Evolutionary conservation across 2,797 vertebrate species (phyloP).

Genomic region (Craterocephalus amniculus): DNA sequence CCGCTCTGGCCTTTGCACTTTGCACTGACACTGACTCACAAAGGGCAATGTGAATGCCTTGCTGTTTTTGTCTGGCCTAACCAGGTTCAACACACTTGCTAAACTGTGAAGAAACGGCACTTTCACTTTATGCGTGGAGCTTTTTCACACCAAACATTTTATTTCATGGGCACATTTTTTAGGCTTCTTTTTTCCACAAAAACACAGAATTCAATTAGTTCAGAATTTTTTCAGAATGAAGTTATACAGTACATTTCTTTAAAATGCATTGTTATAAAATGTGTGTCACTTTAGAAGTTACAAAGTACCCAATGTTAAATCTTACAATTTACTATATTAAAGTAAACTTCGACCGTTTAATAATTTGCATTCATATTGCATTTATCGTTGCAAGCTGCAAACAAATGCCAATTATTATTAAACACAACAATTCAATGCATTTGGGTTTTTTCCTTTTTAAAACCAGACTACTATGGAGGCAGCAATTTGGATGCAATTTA

Average conservation of each 20-base stretch:
- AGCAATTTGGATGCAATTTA: constrained; percentile 2
- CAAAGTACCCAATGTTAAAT: background rate
- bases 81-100: constrained; percentile 43
- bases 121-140: constrained; percentile 13
- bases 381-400: background rate
- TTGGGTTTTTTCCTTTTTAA: background rate
- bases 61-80: constrained; percentile 40
- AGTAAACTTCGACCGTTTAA: background rate
- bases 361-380: background rate
- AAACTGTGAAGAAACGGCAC: constrained; percentile 25
- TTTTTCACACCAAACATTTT: constrained; percentile 28
- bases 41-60: constrained; percentile 45
- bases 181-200: background rate
- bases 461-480: constrained; percentile 7
- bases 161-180: background rate
- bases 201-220: background rate
- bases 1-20: constrained; percentile 65
- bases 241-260: too few relatives aligned
- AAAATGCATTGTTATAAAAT: background rate
- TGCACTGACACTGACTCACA: constrained; percentile 57
- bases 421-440: background rate
- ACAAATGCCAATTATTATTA: background rate
- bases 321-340: background rate
- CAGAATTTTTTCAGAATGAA: background rate
- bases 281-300: background rate